Evolutionary conservation across 2,797 vertebrate species (phyloP).

Genomic region (Anguilla megastoma): DNA sequence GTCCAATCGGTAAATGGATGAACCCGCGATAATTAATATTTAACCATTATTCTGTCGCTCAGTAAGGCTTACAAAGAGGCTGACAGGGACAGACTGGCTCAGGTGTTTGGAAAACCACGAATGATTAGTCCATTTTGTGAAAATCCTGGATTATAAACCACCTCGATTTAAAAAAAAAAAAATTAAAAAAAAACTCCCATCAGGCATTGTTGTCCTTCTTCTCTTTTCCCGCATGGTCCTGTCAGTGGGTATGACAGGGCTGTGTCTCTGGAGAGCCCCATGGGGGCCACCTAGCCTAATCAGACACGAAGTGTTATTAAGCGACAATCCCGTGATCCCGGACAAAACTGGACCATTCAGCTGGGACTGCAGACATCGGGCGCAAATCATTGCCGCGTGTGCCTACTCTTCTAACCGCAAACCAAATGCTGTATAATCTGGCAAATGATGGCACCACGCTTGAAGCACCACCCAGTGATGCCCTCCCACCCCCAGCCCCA

Average conservation of each 20-base stretch:
- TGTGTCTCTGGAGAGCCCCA: slow-evolving; percentile 51
- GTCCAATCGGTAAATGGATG: not conserved
- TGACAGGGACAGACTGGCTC: not conserved
- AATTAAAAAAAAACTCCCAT: not conserved
- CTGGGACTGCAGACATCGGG: slow-evolving; percentile 54
- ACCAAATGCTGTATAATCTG: not conserved
- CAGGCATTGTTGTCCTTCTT: not conserved
- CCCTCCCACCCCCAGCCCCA: not conserved
- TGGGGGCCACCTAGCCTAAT: slow-evolving; percentile 59
- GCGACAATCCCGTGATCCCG: not conserved
- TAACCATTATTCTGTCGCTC: not conserved
- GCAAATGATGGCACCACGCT: not conserved
- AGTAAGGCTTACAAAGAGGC: not conserved
- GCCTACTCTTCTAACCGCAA: not conserved
- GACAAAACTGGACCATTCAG: slow-evolving; percentile 53
- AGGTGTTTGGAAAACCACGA: slow-evolving; percentile 51
- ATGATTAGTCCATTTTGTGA: not conserved
- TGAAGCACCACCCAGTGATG: not conserved
- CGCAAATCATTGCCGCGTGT: not conserved
- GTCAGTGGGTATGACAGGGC: slow-evolving; percentile 44
- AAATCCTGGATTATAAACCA: not conserved
- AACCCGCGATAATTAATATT: no score
- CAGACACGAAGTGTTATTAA: slow-evolving; percentile 47
- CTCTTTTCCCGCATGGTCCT: not conserved
- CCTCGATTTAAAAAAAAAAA: not conserved